A percentile compares a stretch with the other conserved stretches of the same genome.
These are phyloP conservation scores for Nannospalax galili DNA, from an alignment of 2,113 vertebrate species.

Conservation along the genomic window DNA sequence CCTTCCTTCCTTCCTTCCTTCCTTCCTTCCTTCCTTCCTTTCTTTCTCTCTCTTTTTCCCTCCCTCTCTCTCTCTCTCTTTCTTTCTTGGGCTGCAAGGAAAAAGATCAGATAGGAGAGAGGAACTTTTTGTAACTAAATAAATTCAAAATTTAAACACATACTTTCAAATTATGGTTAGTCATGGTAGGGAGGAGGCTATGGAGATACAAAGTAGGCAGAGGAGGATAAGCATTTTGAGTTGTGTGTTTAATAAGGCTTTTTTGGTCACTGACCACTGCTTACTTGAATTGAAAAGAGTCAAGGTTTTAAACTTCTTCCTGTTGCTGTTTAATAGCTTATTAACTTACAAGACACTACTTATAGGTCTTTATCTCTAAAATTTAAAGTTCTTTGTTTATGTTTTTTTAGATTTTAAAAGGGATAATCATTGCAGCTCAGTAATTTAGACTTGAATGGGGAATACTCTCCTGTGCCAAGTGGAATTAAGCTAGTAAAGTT, in stretches of 20 bases:
- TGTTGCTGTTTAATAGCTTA: neutral
- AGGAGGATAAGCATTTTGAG: neutral
- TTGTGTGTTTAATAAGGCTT: neutral
- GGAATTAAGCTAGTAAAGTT: neutral
- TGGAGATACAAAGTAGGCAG: neutral
- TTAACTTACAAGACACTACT: neutral
- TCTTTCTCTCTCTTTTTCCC: too few relatives aligned
- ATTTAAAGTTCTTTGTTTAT: constrained; percentile 43
- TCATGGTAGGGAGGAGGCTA: neutral
- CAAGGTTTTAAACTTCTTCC: constrained; percentile 27
- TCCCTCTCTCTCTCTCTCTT: neutral
- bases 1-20: too few relatives aligned
- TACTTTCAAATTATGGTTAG: neutral
- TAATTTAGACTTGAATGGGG: neutral
- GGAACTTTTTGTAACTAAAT: neutral
- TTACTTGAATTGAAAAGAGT: constrained; percentile 10
- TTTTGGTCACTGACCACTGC: neutral
- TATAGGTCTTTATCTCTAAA: constrained; percentile 46
- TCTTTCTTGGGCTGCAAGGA: neutral
- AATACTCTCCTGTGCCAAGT: neutral
- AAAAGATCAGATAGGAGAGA: constrained; percentile 14
- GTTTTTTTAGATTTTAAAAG: neutral
- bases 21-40: too few relatives aligned
- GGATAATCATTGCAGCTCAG: neutral
- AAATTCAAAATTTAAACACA: constrained; percentile 29